Base-by-base conservation (phyloP, 2,113 vertebrate genomes). In the Sebastes schlegelii region DNA sequence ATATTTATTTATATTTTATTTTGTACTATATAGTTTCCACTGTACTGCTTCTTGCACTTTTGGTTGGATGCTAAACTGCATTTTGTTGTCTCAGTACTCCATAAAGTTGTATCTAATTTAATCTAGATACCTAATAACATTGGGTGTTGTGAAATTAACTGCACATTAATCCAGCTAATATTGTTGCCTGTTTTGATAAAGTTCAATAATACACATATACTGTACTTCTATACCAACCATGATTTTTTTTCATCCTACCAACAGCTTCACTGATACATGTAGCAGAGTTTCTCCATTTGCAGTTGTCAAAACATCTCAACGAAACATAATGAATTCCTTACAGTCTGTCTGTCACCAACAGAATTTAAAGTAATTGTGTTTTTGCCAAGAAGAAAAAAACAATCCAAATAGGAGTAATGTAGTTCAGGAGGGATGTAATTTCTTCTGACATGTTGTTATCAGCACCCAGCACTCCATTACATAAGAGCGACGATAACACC, bases 401-500 rank as follows among this genome's bases (percentile, higher is more conserved):
- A 55, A n/a, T 2, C 23, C 17, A 42, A 76, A 62, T 17, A 70
- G 58, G 23, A 75, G 40, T 55, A 69, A 73, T 34, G 52, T n/a
- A 26, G 17, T 83, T 76, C 19, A 77, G 45, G 19, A 9, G 55
- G 55, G 42, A 58, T 85, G 46, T 51, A 74, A 67, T 86, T 85
- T 77, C 55, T 72, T 80, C 70, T 77, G 83, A 77, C 75, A 88
- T 86, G 60, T 74, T 88, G 70, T 87, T 91, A 86, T 90, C 88
- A 90, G 78, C 78, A 76, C 69, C 63, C 52, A 62, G 57, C 81
- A 79, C 76, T 86, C 76, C 81, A 88, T 93, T 94, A 88, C 82
- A 91, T 90, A 88, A 92, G 85, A 73, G 80, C 72, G 72, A 88
- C 72, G 72, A 88, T 87, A 91, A 92, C 79, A 91, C 90, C 74